phyloP scores from a whole-genome alignment of 2,797 vertebrate species.

The Cottoperca gobio region DNA sequence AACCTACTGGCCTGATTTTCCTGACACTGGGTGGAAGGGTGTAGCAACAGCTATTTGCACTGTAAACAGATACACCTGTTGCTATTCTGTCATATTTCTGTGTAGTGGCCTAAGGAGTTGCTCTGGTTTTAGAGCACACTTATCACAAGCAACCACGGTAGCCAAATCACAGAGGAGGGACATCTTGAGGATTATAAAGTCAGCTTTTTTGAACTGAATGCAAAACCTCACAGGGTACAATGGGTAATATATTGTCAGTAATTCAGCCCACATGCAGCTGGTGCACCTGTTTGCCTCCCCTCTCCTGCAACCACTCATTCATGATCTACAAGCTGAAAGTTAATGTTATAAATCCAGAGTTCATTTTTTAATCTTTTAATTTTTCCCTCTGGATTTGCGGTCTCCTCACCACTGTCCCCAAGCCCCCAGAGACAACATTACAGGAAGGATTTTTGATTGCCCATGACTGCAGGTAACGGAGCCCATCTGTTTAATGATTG shows the following conservation, averaged over 20 bases:
- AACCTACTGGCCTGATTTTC: too few species aligned
- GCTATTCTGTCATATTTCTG: not conserved
- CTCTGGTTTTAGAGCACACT: not conserved
- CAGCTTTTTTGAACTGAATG: not conserved
- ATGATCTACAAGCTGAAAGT: not conserved
- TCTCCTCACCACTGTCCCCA: not conserved
- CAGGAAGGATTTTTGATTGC: not conserved
- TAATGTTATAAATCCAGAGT: too few species aligned
- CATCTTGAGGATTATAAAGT: not conserved
- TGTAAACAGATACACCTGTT: not conserved
- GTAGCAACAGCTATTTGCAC: too few species aligned
- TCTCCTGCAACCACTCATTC: not conserved
- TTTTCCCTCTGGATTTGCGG: not conserved
- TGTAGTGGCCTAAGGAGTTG: too few species aligned
- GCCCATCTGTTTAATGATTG: slow-evolving; percentile 2
- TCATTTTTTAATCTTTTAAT: not conserved
- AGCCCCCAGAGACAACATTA: not conserved
- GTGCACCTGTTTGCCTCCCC: not conserved
- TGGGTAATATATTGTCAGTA: not conserved
- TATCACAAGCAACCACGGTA: not conserved
- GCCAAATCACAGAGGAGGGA: too few species aligned
- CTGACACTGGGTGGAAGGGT: too few species aligned
- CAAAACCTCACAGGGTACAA: not conserved
- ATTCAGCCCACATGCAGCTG: not conserved
- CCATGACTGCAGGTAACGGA: not conserved